A percentile compares a stretch with the other conserved stretches of the same genome.
phyloP scores from a whole-genome alignment of 2,797 vertebrate genomes.

The Kryptolebias ocellatus region DNA sequence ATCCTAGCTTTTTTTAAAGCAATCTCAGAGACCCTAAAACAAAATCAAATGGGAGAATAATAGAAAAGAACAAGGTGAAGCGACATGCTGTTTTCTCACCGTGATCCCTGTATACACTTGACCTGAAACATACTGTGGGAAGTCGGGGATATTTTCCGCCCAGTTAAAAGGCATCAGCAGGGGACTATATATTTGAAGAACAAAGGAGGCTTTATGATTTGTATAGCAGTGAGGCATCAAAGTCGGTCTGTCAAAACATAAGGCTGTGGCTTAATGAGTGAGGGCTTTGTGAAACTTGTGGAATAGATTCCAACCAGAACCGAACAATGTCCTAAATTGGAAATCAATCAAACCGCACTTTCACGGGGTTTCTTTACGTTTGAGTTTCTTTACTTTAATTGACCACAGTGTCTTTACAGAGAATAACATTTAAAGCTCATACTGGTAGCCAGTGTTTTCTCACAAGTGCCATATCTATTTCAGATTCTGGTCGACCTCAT shows the following conservation, averaged over 20 bases:
- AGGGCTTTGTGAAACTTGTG: not conserved
- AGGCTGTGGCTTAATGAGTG: not conserved
- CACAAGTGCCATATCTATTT: too few species aligned
- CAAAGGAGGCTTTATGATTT: slow-evolving; percentile 14
- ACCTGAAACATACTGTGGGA: slow-evolving; percentile 7
- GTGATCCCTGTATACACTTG: not conserved
- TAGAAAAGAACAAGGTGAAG: not conserved
- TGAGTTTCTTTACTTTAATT: not conserved
- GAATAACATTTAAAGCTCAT: not conserved
- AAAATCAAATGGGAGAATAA: not conserved
- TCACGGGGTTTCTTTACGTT: not conserved
- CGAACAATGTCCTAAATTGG: not conserved
- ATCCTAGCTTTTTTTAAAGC: not conserved
- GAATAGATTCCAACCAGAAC: not conserved
- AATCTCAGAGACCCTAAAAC: not conserved
- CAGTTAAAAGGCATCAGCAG: slow-evolving; percentile 10
- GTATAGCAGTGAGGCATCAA: slow-evolving; percentile 4
- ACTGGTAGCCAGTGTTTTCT: not conserved
- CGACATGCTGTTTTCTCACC: not conserved
- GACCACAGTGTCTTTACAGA: not conserved
- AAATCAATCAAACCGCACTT: not conserved
- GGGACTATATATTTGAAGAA: slow-evolving; percentile 21
- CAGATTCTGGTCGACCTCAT: too few species aligned
- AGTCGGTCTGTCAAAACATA: not conserved
- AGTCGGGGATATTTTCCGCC: not conserved